Evolutionary conservation across 1,140 invertebrate genomes (phyloP), one percentile per base, ranked within the genome.

Genomic region (Ceratina australensis): DNA sequence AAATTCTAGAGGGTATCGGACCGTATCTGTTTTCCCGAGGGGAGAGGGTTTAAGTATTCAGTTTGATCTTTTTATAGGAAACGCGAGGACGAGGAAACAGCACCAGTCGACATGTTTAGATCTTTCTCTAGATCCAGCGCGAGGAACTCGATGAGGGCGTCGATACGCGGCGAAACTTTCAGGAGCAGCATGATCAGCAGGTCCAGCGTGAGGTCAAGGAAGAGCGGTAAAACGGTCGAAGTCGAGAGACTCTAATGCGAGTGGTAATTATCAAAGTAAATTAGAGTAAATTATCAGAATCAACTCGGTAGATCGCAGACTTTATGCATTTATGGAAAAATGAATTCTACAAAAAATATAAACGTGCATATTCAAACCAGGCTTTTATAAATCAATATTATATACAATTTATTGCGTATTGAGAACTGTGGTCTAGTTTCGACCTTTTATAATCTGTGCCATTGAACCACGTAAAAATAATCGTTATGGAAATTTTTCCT

Each of bases 171-270:
- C 1, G 95, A 95, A 86, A 89, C 90, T 0, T 90, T 94, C 16
- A 91, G 95, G 57, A 95, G 95, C 13, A 95, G 94, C 78, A 94
- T 95, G 85, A 93, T 96, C 75, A 93, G 94, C 57, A 89, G 93
- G 74, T 93, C 92, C 16, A 89, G 88, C 68, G 80, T 89, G 22
- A 83, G 86, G 26, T 91, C 90, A 13, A 80, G 85, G 5, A 87
- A 85, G 15, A 83, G 76, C 26, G 47, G 52, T n/a, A 78, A 63
- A 10, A 26, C 84, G 18, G 56, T 72, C 13, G 79, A 90, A 59
- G 86, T 83, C 42, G 85, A 84, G 18, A 87, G 79, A 72, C 82
- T 89, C 10, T 89, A 87, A 60, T 50, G 60, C 61, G 20, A 33
- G 28, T 33, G 28, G 28, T 33, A 33, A 33, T 33, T 33, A 33